These are phyloP conservation scores for Harpalus rubripes DNA, from an alignment of 2,888 invertebrate species.

Conservation along the genomic window DNA sequence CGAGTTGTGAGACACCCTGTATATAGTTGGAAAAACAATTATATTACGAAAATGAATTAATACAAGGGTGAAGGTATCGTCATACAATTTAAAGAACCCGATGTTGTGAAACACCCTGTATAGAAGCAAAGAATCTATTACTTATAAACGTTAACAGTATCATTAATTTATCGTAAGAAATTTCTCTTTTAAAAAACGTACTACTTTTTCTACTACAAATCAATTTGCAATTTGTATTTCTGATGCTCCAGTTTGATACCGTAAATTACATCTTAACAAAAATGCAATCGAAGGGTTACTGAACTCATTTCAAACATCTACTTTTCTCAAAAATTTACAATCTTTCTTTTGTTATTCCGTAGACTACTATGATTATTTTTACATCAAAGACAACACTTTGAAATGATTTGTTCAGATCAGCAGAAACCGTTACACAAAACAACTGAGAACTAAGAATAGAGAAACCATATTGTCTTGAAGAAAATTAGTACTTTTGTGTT, in stretches of 20 bases:
- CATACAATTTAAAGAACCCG: no score
- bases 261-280: slow-evolving; percentile 25
- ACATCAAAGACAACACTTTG: slow-evolving; percentile 34
- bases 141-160: no score
- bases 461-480: slow-evolving; percentile 40
- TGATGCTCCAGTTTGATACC: slow-evolving; percentile 27
- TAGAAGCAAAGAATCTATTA: no score
- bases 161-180: no score
- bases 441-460: slow-evolving; percentile 47
- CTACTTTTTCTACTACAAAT: slow-evolving; percentile 1
- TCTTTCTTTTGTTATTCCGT: slow-evolving; percentile 20
- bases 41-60: no score
- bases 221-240: background rate
- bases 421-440: slow-evolving; percentile 29
- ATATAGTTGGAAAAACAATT: no score
- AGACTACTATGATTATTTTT: slow-evolving; percentile 38
- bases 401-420: slow-evolving; percentile 32
- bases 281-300: slow-evolving; percentile 16
- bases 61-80: no score
- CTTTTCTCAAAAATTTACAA: slow-evolving; percentile 10
- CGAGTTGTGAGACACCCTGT: no score
- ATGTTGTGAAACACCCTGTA: no score
- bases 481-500: slow-evolving; percentile 46
- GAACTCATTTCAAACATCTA: slow-evolving; percentile 14
- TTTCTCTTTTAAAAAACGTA: background rate